Evolutionary conservation across 2,888 invertebrate genomes (phyloP).

Genomic region (Sphaerophoria taeniata): DNA sequence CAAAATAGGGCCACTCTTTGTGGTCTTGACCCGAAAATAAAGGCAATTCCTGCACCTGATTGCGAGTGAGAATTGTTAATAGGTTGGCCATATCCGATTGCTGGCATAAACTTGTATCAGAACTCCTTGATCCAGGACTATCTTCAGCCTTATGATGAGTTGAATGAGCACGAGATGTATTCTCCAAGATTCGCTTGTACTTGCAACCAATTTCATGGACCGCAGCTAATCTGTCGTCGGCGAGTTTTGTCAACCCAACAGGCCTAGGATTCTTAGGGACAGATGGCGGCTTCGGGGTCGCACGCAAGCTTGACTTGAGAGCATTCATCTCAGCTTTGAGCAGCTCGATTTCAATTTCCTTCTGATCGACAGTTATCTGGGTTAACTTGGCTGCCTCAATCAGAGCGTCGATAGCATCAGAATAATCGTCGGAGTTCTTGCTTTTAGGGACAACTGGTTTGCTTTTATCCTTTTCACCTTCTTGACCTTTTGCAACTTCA

Average conservation of each 20-base stretch:
- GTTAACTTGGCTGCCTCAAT: constrained; percentile 7
- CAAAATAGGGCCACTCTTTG: constrained; percentile 8
- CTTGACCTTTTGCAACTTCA: neutral
- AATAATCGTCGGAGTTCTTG: constrained; percentile 1
- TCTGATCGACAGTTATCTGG: constrained; percentile 9
- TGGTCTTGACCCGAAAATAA: neutral
- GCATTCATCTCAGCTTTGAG: constrained; percentile 12
- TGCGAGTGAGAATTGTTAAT: constrained; percentile 3
- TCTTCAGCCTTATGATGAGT: constrained; percentile 12
- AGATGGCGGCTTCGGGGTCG: neutral
- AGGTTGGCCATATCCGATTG: constrained; percentile 10
- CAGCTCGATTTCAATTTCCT: neutral
- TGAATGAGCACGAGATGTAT: neutral
- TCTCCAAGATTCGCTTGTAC: constrained; percentile 13
- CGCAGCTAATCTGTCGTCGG: constrained; percentile 10
- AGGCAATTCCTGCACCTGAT: constrained; percentile 2
- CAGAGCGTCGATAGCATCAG: constrained; percentile 3
- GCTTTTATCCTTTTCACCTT: neutral
- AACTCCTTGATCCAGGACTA: neutral
- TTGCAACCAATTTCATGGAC: neutral
- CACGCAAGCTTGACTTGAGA: constrained; percentile 1
- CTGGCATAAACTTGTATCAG: constrained; percentile 17
- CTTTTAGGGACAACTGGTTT: neutral
- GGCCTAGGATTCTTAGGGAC: neutral
- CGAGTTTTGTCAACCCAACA: neutral